Base-by-base conservation (phyloP, 1,140 invertebrate species). In the Hyposmocoma kahamanoa region DNA sequence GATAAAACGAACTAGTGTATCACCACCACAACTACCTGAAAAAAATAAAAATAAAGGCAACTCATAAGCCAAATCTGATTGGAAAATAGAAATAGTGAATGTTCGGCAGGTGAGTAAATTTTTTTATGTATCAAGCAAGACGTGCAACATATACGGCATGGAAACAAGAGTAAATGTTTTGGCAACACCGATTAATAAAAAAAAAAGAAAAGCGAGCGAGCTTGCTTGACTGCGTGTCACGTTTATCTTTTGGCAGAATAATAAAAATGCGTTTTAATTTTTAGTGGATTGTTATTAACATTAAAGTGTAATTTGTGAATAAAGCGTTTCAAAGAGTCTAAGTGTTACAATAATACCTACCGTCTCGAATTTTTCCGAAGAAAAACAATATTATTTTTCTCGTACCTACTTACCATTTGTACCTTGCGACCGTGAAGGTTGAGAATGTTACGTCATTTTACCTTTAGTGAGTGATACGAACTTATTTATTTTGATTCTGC, bases 361-460 rank as follows among this genome's bases (percentile, higher is more conserved):
- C 15, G 8, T 1, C 11, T 13, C 10, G 10, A 36, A 36, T 21
- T 41, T 28, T 28, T 6, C 11, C 3, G 1, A 41, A 21, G 60
- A 71, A 62, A 64, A 62, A 56, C 55, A 72, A 64, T 59, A 71
- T 71, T 62, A 67, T 74, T 63, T 69, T 71, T 21, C 9, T 11
- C 3, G 54, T 78, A 72, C 64, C 63, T 72, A 28, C 11, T 28
- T 28, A 67, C 59, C 67, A 67, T 74, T 67, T 72, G 68, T 79
- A 78, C 60, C 74, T 67, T 79, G 77, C 79, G 79, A 81, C 77
- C 77, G 81, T 84, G 81, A 84, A 84, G 81, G 81, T 82, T 84
- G 77, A 84, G 81, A 82, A 77, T 84, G 81, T 84, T 84, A 84
- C 81, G 81, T 84, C 81, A 82, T 81, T 84, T 82, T 71, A 68